Evolutionary conservation across 2,797 vertebrate genomes (phyloP).

Genomic region (Adrianichthys oophorus): DNA sequence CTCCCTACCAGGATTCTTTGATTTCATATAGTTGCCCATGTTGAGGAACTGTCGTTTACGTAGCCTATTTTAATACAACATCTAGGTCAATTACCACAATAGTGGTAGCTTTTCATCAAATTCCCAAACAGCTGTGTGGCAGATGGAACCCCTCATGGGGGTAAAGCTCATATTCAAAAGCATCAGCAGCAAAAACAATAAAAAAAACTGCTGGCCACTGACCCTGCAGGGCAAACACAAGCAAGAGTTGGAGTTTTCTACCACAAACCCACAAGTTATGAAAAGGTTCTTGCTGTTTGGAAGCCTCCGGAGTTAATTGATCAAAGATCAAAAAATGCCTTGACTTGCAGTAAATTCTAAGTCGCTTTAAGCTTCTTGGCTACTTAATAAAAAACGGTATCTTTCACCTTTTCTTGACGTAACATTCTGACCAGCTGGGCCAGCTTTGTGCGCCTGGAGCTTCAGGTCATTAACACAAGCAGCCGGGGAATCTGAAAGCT

Average conservation of each 20-base stretch:
- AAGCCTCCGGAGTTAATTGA: background rate
- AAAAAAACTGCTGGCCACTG: too few species aligned
- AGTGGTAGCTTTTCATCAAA: background rate
- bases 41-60: too few species aligned
- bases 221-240: background rate
- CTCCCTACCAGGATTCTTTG: too few species aligned
- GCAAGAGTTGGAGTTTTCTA: background rate
- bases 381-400: background rate
- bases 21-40: too few species aligned
- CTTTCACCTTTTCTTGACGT: background rate
- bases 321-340: background rate
- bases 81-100: background rate
- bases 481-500: conserved; percentile 89
- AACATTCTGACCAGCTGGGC: conserved; percentile 81
- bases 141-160: background rate
- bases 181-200: too few species aligned
- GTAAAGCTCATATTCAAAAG: too few species aligned
- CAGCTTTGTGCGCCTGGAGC: conserved; percentile 90
- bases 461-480: conserved; percentile 89
- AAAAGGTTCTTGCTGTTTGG: background rate
- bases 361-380: background rate
- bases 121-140: background rate
- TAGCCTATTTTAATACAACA: too few species aligned
- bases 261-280: background rate
- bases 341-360: background rate